Percentiles rank a stretch among this genome's conserved stretches.
phyloP scores from a whole-genome alignment of 1,140 invertebrate species.

The Tetragnatha versicolor region DNA sequence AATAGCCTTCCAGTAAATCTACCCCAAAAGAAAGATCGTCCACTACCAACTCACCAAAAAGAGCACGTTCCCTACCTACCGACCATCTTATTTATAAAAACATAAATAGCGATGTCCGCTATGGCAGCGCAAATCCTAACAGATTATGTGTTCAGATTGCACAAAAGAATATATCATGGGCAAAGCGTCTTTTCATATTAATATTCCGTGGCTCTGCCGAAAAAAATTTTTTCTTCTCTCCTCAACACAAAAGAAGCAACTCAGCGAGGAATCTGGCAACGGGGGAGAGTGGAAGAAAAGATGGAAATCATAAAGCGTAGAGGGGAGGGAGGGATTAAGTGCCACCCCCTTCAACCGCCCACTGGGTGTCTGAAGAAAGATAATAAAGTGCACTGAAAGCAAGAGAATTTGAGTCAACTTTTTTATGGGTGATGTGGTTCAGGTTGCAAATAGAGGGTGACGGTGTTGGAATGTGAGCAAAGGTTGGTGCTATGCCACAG shows the following conservation, averaged over 20 bases:
- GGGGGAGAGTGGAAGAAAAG: not conserved
- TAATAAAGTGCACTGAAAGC: constrained; percentile 6
- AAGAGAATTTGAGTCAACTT: too few relatives aligned
- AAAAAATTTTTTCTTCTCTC: not conserved
- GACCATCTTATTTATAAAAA: too few relatives aligned
- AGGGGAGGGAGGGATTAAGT: not conserved
- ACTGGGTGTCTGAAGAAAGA: not conserved
- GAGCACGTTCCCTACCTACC: too few relatives aligned
- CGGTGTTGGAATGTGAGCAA: too few relatives aligned
- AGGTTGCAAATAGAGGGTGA: not conserved
- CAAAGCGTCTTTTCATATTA: too few relatives aligned
- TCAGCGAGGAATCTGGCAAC: not conserved
- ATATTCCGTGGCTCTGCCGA: not conserved
- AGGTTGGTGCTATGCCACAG: too few relatives aligned
- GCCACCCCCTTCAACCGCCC: constrained; percentile 6
- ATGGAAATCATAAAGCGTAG: not conserved
- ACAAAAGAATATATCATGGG: too few relatives aligned
- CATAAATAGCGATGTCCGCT: not conserved
- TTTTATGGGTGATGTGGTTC: too few relatives aligned
- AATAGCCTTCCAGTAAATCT: too few relatives aligned
- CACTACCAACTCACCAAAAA: too few relatives aligned
- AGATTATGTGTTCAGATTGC: constrained; percentile 6
- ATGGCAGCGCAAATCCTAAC: constrained; percentile 23
- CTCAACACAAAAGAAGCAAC: not conserved
- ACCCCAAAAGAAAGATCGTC: too few relatives aligned